phyloP scores from a whole-genome alignment of 2,113 vertebrate species.

The Atrichornis clamosus region DNA sequence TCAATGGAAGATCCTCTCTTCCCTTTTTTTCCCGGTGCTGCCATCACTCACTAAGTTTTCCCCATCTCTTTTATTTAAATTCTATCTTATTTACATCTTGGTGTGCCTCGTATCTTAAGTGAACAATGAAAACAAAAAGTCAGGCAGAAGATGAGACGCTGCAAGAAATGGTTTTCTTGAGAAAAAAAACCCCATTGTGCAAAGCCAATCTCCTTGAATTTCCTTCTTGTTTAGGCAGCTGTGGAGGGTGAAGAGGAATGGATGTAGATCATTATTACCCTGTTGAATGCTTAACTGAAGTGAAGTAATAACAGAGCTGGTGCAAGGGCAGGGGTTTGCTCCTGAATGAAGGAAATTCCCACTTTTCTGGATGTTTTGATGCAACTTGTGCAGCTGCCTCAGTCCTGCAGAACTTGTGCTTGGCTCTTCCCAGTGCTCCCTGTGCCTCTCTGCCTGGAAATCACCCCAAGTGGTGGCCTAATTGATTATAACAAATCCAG shows the following conservation, averaged over 20 bases:
- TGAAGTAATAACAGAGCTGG: not conserved
- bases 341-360: not conserved
- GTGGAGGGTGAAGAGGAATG: not conserved
- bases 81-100: not conserved
- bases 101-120: not conserved
- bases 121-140: not conserved
- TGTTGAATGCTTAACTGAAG: not conserved
- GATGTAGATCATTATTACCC: not conserved
- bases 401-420: not conserved
- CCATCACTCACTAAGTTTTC: not conserved
- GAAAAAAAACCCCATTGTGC: rapidly evolving
- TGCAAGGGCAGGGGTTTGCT: not conserved
- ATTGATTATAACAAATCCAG: rapidly evolving
- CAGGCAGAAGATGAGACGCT: not conserved
- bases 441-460: not conserved
- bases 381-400: not conserved
- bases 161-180: not conserved
- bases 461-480: not conserved
- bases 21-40: not conserved
- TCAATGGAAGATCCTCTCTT: not conserved
- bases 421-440: not conserved
- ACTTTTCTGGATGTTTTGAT: not conserved
- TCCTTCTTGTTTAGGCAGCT: not conserved
- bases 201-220: not conserved
- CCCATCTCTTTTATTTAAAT: not conserved